Evolutionary conservation across 2,888 invertebrate species (phyloP).

Genomic region (Plagodis pulveraria): DNA sequence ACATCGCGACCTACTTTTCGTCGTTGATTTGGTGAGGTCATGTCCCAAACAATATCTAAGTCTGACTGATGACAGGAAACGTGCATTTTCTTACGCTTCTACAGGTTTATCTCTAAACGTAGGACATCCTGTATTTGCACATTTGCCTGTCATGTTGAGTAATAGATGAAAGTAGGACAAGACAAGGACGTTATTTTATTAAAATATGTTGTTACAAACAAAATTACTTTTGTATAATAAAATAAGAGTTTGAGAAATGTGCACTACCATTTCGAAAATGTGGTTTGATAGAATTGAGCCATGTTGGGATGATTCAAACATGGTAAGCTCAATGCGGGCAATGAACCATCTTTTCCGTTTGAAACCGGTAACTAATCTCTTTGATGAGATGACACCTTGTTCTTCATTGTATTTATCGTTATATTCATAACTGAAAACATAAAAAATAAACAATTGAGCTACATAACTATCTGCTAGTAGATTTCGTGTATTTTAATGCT

Average conservation of each 20-base stretch:
- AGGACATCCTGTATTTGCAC: constrained; percentile 51
- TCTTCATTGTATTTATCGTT: constrained; percentile 5
- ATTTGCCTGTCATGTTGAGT: constrained; percentile 44
- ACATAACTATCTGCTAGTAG: too few species aligned
- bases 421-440: constrained; percentile 6
- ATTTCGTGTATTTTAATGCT: too few species aligned
- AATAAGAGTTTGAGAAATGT: constrained; percentile 4
- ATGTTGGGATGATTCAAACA: constrained; percentile 27
- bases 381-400: constrained; percentile 9
- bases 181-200: constrained; percentile 39
- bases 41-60: constrained; percentile 54
- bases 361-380: constrained; percentile 24
- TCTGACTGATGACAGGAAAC: constrained; percentile 63
- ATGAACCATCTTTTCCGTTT: constrained; percentile 30
- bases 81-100: constrained; percentile 58
- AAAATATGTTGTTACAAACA: neutral
- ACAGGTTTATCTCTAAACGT: constrained; percentile 46
- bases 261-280: constrained; percentile 14
- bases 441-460: neutral
- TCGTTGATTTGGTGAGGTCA: constrained; percentile 63
- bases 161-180: constrained; percentile 54
- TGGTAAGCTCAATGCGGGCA: constrained; percentile 27
- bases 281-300: constrained; percentile 7
- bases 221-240: constrained; percentile 37
- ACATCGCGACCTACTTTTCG: constrained; percentile 52